Evolutionary conservation across 2,113 vertebrate genomes (phyloP).

Genomic region (Oxyruncus cristatus): DNA sequence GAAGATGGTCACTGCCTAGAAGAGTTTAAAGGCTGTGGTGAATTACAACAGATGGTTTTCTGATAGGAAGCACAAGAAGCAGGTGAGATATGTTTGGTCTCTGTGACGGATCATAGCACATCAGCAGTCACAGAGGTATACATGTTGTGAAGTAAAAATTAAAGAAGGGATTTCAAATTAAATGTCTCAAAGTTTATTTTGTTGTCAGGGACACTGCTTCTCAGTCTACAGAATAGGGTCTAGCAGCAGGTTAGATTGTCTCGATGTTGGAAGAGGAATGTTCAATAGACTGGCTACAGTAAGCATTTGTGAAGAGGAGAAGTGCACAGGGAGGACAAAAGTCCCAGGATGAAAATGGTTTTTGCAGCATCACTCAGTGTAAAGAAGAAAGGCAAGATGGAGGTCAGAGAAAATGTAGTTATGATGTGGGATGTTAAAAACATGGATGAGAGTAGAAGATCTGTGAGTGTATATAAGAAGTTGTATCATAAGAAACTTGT

Average conservation of each 20-base stretch:
- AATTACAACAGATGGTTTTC: not conserved
- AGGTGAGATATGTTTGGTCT: not conserved
- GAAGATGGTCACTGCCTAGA: not conserved
- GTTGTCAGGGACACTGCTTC: not conserved
- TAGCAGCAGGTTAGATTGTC: not conserved
- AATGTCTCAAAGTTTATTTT: not conserved
- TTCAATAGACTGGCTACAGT: not conserved
- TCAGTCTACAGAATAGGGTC: not conserved
- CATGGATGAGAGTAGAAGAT: not conserved
- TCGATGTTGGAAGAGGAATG: not conserved
- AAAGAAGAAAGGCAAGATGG: not conserved
- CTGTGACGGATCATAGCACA: not conserved
- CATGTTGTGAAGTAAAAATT: not conserved
- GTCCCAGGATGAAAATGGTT: not conserved
- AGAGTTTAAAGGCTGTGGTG: not conserved
- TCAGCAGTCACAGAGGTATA: not conserved
- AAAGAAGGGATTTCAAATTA: not conserved
- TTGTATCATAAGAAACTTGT: not conserved
- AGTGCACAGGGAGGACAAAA: not conserved
- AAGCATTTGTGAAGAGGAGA: not conserved
- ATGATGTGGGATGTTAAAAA: not conserved
- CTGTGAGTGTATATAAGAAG: not conserved
- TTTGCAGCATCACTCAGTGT: not conserved
- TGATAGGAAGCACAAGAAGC: not conserved
- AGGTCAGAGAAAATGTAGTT: not conserved